Evolutionary conservation across 2,113 vertebrate genomes (phyloP).

Genomic region (Tursiops truncatus): DNA sequence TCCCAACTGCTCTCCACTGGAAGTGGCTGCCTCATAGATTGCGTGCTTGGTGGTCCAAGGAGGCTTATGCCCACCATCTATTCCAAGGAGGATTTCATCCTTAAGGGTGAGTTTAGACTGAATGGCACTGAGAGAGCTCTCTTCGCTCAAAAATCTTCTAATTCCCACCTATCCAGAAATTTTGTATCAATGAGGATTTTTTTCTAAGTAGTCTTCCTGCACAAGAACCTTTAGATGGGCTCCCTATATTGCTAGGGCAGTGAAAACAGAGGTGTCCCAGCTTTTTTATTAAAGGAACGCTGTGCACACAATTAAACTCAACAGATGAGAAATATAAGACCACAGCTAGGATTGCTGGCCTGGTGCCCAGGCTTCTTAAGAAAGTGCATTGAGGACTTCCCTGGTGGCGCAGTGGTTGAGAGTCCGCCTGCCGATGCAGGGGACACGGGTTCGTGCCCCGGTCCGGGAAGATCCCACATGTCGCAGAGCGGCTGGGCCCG

Average conservation of each 20-base stretch:
- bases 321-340: conserved; percentile 62
- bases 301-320: conserved; percentile 64
- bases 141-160: neutral
- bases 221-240: neutral
- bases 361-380: conserved; percentile 61
- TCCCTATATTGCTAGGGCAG: conserved; percentile 5
- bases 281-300: conserved; percentile 59
- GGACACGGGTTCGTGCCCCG: no score
- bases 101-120: neutral
- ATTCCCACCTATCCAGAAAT: neutral
- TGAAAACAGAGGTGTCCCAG: conserved; percentile 26
- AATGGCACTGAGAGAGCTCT: neutral
- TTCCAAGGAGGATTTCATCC: neutral
- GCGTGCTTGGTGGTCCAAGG: neutral
- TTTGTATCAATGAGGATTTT: neutral
- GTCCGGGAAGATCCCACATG: no score
- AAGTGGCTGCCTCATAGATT: neutral
- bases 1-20: neutral
- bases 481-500: no score
- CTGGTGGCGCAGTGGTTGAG: no score
- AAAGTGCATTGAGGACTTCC: conserved; percentile 40
- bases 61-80: neutral
- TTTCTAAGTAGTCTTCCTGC: neutral
- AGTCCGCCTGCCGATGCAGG: no score
- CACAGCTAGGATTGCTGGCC: conserved; percentile 64